Evolutionary conservation across 2,888 invertebrate genomes (phyloP).

Genomic region (Marasmarcha lunaedactyla): DNA sequence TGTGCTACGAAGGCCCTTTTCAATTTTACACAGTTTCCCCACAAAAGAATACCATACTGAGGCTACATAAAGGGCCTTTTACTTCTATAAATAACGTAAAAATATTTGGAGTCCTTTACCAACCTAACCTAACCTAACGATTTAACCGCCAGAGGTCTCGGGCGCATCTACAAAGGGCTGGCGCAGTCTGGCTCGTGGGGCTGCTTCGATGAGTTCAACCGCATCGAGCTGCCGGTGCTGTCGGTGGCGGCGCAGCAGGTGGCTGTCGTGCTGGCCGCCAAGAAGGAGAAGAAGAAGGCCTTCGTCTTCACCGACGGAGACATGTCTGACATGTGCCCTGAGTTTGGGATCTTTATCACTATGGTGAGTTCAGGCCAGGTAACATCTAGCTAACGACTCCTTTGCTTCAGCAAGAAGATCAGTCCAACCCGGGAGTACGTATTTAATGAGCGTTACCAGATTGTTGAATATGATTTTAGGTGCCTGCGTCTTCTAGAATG

Average conservation of each 20-base stretch:
- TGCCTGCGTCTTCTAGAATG: too few species aligned
- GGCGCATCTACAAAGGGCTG: constrained; percentile 94
- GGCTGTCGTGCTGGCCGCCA: constrained; percentile 90
- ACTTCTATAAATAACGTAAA: too few species aligned
- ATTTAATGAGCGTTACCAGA: too few species aligned
- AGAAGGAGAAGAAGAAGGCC: constrained; percentile 91
- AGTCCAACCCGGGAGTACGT: too few species aligned
- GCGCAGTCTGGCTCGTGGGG: constrained; percentile 98
- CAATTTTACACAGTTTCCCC: too few species aligned
- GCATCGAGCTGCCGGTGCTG: constrained; percentile 90
- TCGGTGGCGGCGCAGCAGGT: constrained; percentile 96
- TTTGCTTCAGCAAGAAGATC: too few species aligned
- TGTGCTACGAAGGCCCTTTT: too few species aligned
- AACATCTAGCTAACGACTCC: background rate
- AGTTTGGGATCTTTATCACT: constrained; percentile 97
- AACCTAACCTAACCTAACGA: too few species aligned
- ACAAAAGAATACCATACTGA: too few species aligned
- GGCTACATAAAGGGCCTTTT: too few species aligned
- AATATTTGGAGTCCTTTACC: too few species aligned
- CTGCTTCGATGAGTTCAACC: constrained; percentile 97
- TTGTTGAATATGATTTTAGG: too few species aligned
- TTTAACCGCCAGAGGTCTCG: constrained; percentile 91
- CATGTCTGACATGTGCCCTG: constrained; percentile 90
- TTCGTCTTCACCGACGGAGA: constrained; percentile 97
- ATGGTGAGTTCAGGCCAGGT: constrained; percentile 86